Conservation (phyloP, 2,113 vertebrate genomes). For the Paraplagusia blochii region DNA sequence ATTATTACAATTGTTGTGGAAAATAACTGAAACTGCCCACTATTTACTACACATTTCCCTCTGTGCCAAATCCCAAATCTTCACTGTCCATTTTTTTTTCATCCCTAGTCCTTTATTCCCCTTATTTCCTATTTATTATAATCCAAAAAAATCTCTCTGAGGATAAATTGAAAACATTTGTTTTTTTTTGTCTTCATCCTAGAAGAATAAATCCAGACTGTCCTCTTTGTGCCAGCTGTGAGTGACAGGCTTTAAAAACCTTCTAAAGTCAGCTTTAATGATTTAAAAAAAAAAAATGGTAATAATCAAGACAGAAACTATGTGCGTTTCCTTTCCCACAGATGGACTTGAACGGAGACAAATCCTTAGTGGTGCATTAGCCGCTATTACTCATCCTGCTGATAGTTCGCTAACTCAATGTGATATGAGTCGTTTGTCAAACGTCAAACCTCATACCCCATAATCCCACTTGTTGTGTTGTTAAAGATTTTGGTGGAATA, state of each 20-base stretch:
- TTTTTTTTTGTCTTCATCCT: conserved; percentile 8
- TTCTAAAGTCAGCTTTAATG: conserved; percentile 5
- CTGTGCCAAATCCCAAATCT: no score
- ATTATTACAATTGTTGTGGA: no score
- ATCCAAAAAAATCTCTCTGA: neutral
- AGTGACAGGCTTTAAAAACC: conserved; percentile 22
- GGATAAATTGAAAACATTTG: conserved; percentile 9
- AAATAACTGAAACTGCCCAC: no score
- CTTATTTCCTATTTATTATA: no score
- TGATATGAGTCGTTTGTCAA: conserved; percentile 39
- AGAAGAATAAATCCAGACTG: conserved; percentile 21
- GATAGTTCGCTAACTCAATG: conserved; percentile 24
- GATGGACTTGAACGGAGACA: conserved; percentile 26
- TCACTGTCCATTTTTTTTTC: no score
- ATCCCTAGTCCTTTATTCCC: no score
- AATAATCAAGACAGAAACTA: conserved; percentile 13
- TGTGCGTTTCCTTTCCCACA: conserved; percentile 28
- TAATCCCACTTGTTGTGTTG: conserved; percentile 22
- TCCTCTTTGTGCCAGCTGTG: conserved; percentile 14
- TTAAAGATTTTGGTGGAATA: conserved; percentile 38
- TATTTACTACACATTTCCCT: no score
- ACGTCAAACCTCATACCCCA: conserved; percentile 30
- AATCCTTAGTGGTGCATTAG: conserved; percentile 35
- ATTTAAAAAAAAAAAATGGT: neutral
- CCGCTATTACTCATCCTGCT: conserved; percentile 43